Conservation (phyloP, 2,797 vertebrate genomes). For the Peromyscus melanophrys region DNA sequence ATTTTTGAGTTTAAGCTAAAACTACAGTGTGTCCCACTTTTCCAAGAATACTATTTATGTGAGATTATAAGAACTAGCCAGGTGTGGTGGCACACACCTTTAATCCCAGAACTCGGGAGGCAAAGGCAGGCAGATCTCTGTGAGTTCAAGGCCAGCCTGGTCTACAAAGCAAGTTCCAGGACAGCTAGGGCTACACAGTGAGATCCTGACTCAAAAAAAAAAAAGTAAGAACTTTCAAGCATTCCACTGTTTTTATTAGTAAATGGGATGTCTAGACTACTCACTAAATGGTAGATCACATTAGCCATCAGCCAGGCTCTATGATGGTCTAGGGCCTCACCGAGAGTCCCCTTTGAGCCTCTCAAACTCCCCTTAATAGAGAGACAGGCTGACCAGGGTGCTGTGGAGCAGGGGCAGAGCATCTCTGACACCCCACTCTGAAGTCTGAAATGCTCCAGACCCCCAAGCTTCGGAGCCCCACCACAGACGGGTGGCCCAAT, state of each 20-base stretch:
- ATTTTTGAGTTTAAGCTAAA: not conserved
- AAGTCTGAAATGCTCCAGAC: not conserved
- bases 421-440: not conserved
- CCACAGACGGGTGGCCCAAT: too few relatives aligned
- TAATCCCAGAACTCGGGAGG: not conserved
- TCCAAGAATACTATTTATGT: not conserved
- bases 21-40: not conserved
- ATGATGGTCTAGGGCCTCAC: not conserved
- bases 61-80: not conserved
- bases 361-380: not conserved
- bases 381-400: too few relatives aligned
- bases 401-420: not conserved
- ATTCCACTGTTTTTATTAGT: not conserved
- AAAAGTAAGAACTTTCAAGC: not conserved
- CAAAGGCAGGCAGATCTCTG: not conserved
- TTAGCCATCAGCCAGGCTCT: accelerated
- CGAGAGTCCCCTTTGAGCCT: not conserved
- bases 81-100: not conserved
- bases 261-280: not conserved
- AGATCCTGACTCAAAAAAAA: not conserved
- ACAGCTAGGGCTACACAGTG: not conserved
- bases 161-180: not conserved
- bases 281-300: not conserved
- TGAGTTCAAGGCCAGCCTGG: not conserved
- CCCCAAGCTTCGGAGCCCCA: not conserved